Evolutionary conservation across 1,140 invertebrate species (phyloP).

Genomic region (Drosophila nigrodunni): DNA sequence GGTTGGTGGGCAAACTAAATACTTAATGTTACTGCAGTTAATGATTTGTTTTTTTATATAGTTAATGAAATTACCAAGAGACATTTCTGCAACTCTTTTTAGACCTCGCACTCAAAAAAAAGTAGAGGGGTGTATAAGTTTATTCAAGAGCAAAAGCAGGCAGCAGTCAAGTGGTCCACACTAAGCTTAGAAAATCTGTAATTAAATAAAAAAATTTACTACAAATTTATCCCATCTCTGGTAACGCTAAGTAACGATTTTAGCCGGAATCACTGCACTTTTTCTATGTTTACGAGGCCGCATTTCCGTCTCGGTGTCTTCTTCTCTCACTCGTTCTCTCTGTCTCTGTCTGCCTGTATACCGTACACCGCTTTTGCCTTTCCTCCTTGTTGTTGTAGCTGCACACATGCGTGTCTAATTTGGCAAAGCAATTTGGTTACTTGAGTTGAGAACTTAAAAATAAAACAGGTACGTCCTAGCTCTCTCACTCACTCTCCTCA

Average conservation of each 20-base stretch:
- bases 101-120: not conserved
- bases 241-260: too few relatives aligned
- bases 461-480: constrained; percentile 6
- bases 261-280: too few relatives aligned
- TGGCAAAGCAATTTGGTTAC: constrained; percentile 55
- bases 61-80: constrained; percentile 48
- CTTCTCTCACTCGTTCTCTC: not conserved
- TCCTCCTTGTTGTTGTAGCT: constrained; percentile 27
- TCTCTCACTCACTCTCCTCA: not conserved
- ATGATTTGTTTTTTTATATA: constrained; percentile 42
- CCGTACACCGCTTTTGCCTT: not conserved
- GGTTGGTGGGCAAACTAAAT: constrained; percentile 13
- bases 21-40: constrained; percentile 46
- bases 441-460: constrained; percentile 29
- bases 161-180: too few relatives aligned
- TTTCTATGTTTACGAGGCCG: too few relatives aligned
- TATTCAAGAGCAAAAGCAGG: too few relatives aligned
- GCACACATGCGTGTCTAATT: constrained; percentile 51
- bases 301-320: too few relatives aligned
- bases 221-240: too few relatives aligned
- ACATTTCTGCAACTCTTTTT: constrained; percentile 22
- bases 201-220: too few relatives aligned
- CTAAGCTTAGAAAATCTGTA: too few relatives aligned
- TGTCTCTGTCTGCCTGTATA: not conserved
- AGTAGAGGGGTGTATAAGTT: too few relatives aligned